These are phyloP conservation scores for Lasiurus cinereus DNA, from an alignment of 2,113 vertebrate species.

Conservation along the genomic window DNA sequence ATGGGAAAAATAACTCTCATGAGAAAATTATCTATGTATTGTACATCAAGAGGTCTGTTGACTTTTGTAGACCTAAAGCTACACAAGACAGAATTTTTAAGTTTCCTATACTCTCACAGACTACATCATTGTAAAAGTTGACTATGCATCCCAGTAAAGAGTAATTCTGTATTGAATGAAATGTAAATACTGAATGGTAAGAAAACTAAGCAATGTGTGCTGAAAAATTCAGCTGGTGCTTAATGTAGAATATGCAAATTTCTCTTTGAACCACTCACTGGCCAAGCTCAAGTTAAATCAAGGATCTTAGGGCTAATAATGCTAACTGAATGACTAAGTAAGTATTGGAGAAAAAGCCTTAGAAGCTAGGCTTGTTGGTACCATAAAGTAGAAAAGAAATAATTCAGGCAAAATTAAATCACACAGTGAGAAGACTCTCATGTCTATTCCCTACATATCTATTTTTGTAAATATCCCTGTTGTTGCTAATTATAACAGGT, in stretches of 20 bases:
- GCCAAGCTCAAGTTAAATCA: background rate
- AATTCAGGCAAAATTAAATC: background rate
- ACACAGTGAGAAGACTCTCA: background rate
- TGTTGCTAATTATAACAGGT: background rate
- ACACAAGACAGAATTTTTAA: background rate
- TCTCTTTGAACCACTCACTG: background rate
- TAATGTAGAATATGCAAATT: background rate
- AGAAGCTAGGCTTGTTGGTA: background rate
- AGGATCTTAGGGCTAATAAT: background rate
- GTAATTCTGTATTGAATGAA: background rate
- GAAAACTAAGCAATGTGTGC: background rate
- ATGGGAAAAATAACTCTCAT: background rate
- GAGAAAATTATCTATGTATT: background rate
- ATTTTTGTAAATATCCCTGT: slow-evolving; percentile 25
- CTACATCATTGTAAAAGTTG: background rate
- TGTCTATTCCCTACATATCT: background rate
- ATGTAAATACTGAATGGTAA: background rate
- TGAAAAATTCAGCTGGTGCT: slow-evolving; percentile 4
- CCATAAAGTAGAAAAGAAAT: background rate
- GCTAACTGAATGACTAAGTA: background rate
- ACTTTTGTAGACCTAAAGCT: background rate
- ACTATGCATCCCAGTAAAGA: background rate
- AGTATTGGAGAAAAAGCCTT: background rate
- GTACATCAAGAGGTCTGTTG: background rate
- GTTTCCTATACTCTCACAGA: background rate